phyloP scores from a whole-genome alignment of 2,797 vertebrate genomes.

The Platyrinchus mystaceus region DNA sequence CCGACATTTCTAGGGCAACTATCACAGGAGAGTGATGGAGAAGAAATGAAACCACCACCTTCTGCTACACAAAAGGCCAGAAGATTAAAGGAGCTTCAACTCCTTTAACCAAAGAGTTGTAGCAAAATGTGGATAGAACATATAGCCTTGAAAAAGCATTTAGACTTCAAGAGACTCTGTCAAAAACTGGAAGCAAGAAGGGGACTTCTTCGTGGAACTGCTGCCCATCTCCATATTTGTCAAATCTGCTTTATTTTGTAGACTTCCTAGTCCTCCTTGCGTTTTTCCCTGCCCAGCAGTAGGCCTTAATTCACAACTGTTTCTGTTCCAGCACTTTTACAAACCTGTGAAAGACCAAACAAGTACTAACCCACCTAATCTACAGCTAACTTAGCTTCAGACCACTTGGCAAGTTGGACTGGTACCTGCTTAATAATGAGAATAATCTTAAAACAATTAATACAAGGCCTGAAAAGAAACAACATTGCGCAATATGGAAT shows the following conservation, averaged over 20 bases:
- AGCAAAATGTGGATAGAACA: rapidly evolving
- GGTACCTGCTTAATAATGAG: not conserved
- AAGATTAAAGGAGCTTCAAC: not conserved
- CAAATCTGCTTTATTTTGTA: not conserved
- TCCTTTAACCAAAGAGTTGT: rapidly evolving
- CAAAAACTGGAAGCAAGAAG: not conserved
- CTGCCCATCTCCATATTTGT: not conserved
- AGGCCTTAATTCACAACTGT: not conserved
- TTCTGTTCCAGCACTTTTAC: not conserved
- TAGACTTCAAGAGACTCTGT: not conserved
- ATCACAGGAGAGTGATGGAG: not conserved
- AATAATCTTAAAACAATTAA: not conserved
- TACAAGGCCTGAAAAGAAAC: not conserved
- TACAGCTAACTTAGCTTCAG: not conserved
- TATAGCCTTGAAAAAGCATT: rapidly evolving
- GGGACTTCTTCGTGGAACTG: not conserved
- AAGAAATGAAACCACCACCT: not conserved
- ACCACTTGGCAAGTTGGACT: not conserved
- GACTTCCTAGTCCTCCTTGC: not conserved
- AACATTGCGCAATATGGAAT: not conserved
- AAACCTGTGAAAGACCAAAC: not conserved
- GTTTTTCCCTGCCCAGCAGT: not conserved
- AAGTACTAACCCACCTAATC: not conserved
- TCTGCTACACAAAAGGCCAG: not conserved
- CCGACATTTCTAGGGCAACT: not conserved